phyloP scores from a whole-genome alignment of 1,140 invertebrate genomes.

The Zaprionus gabonicus region DNA sequence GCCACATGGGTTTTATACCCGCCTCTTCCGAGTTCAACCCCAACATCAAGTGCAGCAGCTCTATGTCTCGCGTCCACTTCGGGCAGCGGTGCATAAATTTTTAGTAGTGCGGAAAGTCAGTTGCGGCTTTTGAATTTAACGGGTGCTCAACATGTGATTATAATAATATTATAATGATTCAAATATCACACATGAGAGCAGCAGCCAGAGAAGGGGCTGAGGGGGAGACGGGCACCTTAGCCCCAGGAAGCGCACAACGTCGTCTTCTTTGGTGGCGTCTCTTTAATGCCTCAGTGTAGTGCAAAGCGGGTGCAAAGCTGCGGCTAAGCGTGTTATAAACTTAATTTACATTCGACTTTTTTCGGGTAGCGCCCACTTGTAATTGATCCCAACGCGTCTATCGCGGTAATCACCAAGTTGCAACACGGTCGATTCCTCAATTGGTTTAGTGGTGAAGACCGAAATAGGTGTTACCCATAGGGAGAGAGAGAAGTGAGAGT shows the following conservation, averaged over 20 bases:
- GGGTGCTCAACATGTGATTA: conserved; percentile 62
- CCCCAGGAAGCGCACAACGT: conserved; percentile 50
- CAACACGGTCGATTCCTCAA: not conserved
- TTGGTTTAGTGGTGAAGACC: not conserved
- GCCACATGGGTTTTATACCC: conserved; percentile 54
- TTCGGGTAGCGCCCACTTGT: conserved; percentile 48
- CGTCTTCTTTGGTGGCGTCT: conserved; percentile 19
- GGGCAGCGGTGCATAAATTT: conserved; percentile 68
- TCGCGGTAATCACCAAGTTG: conserved; percentile 20
- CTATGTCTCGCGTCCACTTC: not conserved
- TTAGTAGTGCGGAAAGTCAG: conserved; percentile 73
- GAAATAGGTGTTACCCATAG: not conserved
- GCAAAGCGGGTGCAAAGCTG: conserved; percentile 51
- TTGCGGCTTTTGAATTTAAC: conserved; percentile 75
- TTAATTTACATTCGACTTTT: conserved; percentile 69
- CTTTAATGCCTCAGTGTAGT: conserved; percentile 53
- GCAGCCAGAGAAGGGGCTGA: no score
- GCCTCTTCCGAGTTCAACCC: conserved; percentile 13
- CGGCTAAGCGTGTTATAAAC: conserved; percentile 33
- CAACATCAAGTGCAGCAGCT: not conserved
- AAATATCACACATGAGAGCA: conserved; percentile 41
- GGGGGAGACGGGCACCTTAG: not conserved
- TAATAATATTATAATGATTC: conserved; percentile 54
- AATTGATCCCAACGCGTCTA: conserved; percentile 58
- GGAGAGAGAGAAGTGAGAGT: not conserved